A percentile compares a stretch with the other conserved stretches of the same genome.
Evolutionary conservation across 1,140 invertebrate genomes (phyloP).

Genomic region (Scaptomyza montana): DNA sequence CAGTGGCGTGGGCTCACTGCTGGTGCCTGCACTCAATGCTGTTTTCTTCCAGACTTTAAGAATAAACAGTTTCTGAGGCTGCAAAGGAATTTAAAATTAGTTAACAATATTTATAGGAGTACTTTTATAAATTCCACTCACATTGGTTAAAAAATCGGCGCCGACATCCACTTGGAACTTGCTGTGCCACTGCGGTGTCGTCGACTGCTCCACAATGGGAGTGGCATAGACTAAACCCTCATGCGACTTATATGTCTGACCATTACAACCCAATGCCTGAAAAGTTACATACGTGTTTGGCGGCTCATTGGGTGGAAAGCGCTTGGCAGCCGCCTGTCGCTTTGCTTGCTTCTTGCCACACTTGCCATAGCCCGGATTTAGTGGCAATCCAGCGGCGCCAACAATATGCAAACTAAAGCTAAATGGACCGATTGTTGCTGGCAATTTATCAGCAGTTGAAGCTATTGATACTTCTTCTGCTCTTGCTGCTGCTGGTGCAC

Average conservation of each 20-base stretch:
- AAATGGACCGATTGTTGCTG: conserved; percentile 29
- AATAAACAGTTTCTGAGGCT: conserved; percentile 86
- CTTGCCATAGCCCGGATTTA: conserved; percentile 82
- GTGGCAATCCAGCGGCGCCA: conserved; percentile 86
- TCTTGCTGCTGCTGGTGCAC: conserved; percentile 22
- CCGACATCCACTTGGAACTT: conserved; percentile 85
- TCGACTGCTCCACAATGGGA: conserved; percentile 84
- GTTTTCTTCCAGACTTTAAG: conserved; percentile 86
- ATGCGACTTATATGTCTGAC: conserved; percentile 72
- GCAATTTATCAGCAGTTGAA: conserved; percentile 54
- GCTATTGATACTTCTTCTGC: conserved; percentile 7
- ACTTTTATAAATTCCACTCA: conserved; percentile 60
- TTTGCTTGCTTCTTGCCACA: conserved; percentile 64
- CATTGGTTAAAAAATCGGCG: conserved; percentile 85
- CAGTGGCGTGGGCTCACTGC: conserved; percentile 84
- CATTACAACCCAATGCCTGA: conserved; percentile 80
- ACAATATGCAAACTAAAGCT: conserved; percentile 85
- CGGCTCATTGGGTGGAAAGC: conserved; percentile 76
- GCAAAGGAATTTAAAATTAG: conserved; percentile 50
- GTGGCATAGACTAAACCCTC: conserved; percentile 84
- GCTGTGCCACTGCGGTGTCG: conserved; percentile 86
- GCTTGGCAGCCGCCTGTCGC: conserved; percentile 55
- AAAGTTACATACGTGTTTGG: conserved; percentile 87
- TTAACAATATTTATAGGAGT: neutral
- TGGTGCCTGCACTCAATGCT: conserved; percentile 50